Evolutionary conservation across 2,888 invertebrate species (phyloP).

Genomic region (Drosophila koepferae): DNA sequence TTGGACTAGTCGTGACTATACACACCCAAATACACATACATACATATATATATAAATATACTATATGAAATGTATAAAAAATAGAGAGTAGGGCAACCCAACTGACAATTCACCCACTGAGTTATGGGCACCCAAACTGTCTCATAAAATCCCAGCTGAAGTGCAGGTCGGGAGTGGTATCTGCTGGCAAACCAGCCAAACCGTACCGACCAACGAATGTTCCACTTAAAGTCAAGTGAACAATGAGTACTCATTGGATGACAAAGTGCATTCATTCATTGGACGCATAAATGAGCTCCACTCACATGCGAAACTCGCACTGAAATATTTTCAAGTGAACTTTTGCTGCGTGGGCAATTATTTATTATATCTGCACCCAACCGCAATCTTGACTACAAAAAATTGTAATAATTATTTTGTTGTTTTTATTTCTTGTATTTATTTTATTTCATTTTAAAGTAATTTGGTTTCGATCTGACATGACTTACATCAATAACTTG

Average conservation of each 20-base stretch:
- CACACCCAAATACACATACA: neutral
- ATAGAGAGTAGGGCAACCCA: conserved; percentile 21
- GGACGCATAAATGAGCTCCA: conserved; percentile 7
- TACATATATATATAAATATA: neutral
- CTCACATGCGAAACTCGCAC: conserved; percentile 10
- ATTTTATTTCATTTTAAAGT: neutral
- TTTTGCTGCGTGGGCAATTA: conserved; percentile 8
- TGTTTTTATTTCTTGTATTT: neutral
- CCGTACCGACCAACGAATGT: conserved; percentile 14
- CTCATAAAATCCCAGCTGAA: conserved; percentile 36
- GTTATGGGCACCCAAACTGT: conserved; percentile 46
- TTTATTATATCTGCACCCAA: neutral
- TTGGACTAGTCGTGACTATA: conserved; percentile 47
- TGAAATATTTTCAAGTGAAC: neutral
- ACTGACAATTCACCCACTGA: conserved; percentile 43
- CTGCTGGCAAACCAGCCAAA: neutral
- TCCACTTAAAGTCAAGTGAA: conserved; percentile 37
- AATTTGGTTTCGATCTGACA: neutral
- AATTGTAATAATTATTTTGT: neutral
- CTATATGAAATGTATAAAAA: conserved; percentile 29
- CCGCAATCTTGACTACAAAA: conserved; percentile 1
- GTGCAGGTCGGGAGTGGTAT: conserved; percentile 23
- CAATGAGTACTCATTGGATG: conserved; percentile 33
- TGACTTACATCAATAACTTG: conserved; percentile 1
- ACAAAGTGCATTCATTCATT: conserved; percentile 20